A percentile compares a stretch with the other conserved stretches of the same genome.
Conservation (phyloP, 2,797 vertebrate species). For the Coracias cyanogaster region DNA sequence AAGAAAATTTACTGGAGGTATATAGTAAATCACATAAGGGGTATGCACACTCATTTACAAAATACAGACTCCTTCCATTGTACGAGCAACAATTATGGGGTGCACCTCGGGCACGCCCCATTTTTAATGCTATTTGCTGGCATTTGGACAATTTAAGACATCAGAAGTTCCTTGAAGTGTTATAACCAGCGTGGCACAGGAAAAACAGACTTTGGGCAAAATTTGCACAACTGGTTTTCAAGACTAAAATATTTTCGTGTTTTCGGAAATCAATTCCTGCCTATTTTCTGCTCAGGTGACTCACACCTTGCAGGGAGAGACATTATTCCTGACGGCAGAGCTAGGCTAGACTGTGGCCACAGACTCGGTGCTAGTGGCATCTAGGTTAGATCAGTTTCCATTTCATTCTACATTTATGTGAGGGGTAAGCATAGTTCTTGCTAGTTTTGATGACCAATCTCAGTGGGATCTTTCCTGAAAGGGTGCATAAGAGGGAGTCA, state of each 20-base stretch:
- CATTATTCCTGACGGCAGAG: neutral
- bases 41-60: neutral
- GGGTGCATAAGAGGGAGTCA: neutral
- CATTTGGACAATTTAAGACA: neutral
- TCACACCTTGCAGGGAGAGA: neutral
- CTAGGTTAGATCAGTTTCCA: neutral
- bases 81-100: neutral
- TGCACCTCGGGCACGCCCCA: accelerated
- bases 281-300: neutral
- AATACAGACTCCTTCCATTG: constrained; percentile 11
- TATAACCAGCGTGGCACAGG: neutral
- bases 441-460: neutral
- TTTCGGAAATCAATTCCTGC: neutral
- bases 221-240: neutral
- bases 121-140: neutral
- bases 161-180: neutral
- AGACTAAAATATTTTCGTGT: neutral
- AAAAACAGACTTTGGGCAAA: neutral
- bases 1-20: constrained; percentile 65
- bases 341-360: accelerated
- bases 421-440: neutral
- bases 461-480: neutral
- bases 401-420: neutral
- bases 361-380: too few relatives aligned
- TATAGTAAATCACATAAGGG: constrained; percentile 40